Evolutionary conservation across 2,888 invertebrate species (phyloP), one percentile per base, ranked within the genome.

Genomic region (Cistogaster globosa): DNA sequence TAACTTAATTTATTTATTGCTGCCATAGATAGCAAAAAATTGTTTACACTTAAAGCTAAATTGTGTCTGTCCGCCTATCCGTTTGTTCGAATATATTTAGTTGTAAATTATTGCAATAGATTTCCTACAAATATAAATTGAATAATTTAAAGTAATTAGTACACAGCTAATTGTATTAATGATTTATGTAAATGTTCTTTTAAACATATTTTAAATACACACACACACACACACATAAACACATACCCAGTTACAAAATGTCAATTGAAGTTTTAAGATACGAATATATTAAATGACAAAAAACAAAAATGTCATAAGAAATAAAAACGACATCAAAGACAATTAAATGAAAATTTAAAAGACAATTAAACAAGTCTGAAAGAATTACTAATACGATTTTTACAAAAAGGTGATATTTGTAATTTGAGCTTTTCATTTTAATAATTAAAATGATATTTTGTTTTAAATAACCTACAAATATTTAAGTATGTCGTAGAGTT

Each of bases 141-240:
- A 91, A 91, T 92, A 91, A 91, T 91, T 91, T 90, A 90, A 90
- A 91, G 91, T 91, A 91, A 92, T 92, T 92, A 90, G 91, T 88
- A 86, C 78, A 83, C 76, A 86, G 88, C 86, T 87, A 87, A 87
- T 87, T 87, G 84, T 86, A 80, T 87, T 87, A 87, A 87, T 84
- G 83, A 87, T 87, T 84, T 87, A 86, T 85, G 86, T 78, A 86
- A 86, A 86, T 84, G 78, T 48, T 51, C 42, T 65, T 20, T 65
- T 26, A 18, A 22, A 62, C 8, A 38, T 58, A 62, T 60, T 22
- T 62, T 45, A 79, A 48, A 65, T 78, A 16, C 22, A 38, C 9
- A 18, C 6, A n/a, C 32, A 53, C 12, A 36, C 45, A 62, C 55
- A 65, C 42, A 57, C n/a, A 42, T n/a, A 68, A 38, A 63, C 14